Conservation (phyloP, 2,113 vertebrate genomes). For the Anguilla rostrata region DNA sequence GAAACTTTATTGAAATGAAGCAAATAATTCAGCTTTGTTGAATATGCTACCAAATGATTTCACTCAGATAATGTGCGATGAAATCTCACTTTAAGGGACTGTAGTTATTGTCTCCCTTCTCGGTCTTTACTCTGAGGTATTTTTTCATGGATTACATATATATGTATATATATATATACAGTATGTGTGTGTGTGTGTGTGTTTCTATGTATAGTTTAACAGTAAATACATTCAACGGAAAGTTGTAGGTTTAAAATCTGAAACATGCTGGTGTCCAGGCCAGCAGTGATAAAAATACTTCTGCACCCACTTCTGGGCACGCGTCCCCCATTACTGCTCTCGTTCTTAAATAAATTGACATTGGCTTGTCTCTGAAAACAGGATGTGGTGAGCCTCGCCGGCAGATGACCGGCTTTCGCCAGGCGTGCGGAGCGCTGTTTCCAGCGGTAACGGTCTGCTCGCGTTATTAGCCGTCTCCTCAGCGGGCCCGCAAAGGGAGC, state of each 20-base stretch:
- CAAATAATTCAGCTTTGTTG: not conserved
- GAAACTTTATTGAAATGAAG: not conserved
- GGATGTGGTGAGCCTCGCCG: constrained; percentile 42
- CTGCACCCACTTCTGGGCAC: constrained; percentile 38
- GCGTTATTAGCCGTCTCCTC: constrained; percentile 11
- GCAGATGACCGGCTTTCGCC: constrained; percentile 27
- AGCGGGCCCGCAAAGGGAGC: not conserved
- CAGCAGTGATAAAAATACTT: constrained; percentile 44
- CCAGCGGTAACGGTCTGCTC: constrained; percentile 1
- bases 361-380: constrained; percentile 49
- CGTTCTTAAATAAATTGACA: constrained; percentile 39
- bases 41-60: not conserved
- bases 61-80: not conserved
- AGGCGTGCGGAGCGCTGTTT: not conserved
- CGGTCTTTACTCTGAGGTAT: not conserved
- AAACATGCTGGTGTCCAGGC: constrained; percentile 28
- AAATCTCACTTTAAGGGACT: not conserved
- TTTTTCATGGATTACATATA: not conserved
- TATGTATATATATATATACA: not conserved
- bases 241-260: constrained; percentile 31
- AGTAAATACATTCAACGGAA: constrained; percentile 20
- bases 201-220: not conserved
- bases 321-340: constrained; percentile 24
- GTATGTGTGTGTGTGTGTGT: no score
- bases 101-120: not conserved